phyloP scores from a whole-genome alignment of 2,888 invertebrate genomes.

The Sphaeridia pumilis region DNA sequence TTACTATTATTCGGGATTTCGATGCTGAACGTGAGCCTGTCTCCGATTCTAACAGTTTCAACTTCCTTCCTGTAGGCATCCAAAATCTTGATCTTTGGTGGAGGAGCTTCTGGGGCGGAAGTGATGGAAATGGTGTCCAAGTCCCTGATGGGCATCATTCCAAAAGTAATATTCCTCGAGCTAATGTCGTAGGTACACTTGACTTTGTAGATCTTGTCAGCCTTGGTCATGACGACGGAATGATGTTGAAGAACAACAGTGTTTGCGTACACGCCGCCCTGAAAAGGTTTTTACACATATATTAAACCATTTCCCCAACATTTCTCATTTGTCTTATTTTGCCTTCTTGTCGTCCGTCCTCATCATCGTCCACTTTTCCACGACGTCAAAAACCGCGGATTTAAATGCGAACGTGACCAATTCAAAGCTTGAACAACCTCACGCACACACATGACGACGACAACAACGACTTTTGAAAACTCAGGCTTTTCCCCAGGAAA shows the following conservation, averaged over 20 bases:
- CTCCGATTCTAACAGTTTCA: conserved; percentile 87
- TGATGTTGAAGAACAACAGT: conserved; percentile 90
- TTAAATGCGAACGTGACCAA: too few relatives aligned
- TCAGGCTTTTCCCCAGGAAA: too few relatives aligned
- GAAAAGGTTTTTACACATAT: conserved; percentile 28
- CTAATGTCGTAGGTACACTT: conserved; percentile 95
- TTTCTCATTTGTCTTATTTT: too few relatives aligned
- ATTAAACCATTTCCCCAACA: too few relatives aligned
- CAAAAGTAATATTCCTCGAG: conserved; percentile 89
- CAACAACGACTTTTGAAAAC: too few relatives aligned
- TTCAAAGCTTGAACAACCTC: too few relatives aligned
- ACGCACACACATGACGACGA: too few relatives aligned
- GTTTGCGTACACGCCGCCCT: conserved; percentile 88
- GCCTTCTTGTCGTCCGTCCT: too few relatives aligned
- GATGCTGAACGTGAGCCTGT: conserved; percentile 86
- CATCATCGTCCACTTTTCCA: too few relatives aligned
- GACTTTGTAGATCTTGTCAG: conserved; percentile 91
- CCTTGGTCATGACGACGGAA: conserved; percentile 92
- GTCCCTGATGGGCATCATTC: conserved; percentile 94
- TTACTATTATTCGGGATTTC: conserved; percentile 93
- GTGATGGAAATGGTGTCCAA: conserved; percentile 94
- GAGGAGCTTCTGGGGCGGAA: conserved; percentile 86
- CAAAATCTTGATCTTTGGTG: conserved; percentile 82
- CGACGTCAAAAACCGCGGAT: too few relatives aligned
- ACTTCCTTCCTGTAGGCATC: conserved; percentile 77